Evolutionary conservation across 2,113 vertebrate species (phyloP).

Genomic region (Cromileptes altivelis): DNA sequence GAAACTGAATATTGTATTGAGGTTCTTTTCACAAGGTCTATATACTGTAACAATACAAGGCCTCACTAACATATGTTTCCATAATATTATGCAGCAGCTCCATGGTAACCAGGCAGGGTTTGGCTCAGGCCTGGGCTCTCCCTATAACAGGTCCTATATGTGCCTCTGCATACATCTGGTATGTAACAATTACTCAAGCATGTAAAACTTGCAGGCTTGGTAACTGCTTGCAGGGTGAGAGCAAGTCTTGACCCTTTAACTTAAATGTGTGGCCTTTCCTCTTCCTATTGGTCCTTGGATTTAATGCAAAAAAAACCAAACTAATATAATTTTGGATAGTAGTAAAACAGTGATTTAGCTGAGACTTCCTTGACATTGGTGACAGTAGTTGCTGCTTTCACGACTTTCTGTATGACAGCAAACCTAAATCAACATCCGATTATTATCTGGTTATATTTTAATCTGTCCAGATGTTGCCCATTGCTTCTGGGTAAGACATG

Average conservation of each 20-base stretch:
- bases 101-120: conserved; percentile 70
- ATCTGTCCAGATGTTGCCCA: not conserved
- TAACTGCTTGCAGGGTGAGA: conserved; percentile 18
- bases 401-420: not conserved
- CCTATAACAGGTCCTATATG: conserved; percentile 59
- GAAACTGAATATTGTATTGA: conserved; percentile 1
- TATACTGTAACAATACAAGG: conserved; percentile 63
- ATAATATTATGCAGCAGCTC: conserved; percentile 79
- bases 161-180: conserved; percentile 52
- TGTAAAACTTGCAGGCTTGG: conserved; percentile 33
- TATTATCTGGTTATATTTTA: not conserved
- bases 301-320: too few species aligned
- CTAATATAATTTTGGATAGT: too few species aligned
- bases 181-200: conserved; percentile 60
- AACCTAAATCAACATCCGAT: too few species aligned
- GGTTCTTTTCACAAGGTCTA: conserved; percentile 9
- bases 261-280: not conserved
- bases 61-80: conserved; percentile 62
- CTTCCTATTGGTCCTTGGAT: not conserved
- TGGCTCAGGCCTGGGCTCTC: conserved; percentile 55
- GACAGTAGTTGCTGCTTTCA: not conserved
- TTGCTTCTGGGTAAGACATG: not conserved
- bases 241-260: not conserved
- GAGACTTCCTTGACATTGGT: too few species aligned
- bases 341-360: too few species aligned